phyloP scores from a whole-genome alignment of 1,140 invertebrate genomes.

The Helicoverpa armigera region DNA sequence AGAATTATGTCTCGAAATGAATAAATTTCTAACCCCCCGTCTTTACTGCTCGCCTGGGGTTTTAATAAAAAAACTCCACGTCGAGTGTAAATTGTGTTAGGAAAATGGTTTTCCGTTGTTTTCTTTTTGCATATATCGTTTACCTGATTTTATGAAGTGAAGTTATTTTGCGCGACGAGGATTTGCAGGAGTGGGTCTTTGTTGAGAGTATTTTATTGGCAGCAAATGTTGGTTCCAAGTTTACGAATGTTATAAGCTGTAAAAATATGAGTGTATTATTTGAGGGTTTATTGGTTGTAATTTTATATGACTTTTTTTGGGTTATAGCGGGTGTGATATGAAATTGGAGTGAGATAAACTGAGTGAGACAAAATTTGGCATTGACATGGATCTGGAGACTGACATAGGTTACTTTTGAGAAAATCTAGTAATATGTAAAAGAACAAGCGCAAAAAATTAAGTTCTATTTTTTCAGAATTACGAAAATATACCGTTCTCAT shows the following conservation, averaged over 20 bases:
- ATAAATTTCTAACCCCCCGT: constrained; percentile 46
- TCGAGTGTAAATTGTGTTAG: constrained; percentile 47
- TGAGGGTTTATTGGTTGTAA: too few species aligned
- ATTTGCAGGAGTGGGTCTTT: constrained; percentile 13
- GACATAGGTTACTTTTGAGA: too few species aligned
- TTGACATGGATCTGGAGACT: too few species aligned
- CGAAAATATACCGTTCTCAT: too few species aligned
- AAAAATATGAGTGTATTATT: too few species aligned
- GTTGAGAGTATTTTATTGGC: neutral
- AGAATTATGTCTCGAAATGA: constrained; percentile 50
- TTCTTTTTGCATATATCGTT: constrained; percentile 45
- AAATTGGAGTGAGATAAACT: too few species aligned
- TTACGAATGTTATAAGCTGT: neutral
- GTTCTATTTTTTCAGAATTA: too few species aligned
- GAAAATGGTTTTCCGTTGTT: constrained; percentile 50
- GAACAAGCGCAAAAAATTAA: too few species aligned
- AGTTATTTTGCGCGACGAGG: neutral
- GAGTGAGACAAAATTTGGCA: too few species aligned
- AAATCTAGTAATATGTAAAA: too few species aligned
- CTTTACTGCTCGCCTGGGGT: constrained; percentile 24
- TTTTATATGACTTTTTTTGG: too few species aligned
- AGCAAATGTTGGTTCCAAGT: neutral
- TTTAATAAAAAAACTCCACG: constrained; percentile 48
- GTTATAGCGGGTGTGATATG: too few species aligned
- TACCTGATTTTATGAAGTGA: constrained; percentile 46